These are phyloP conservation scores for Noctua pronuba DNA, from an alignment of 2,888 invertebrate species.

Conservation along the genomic window DNA sequence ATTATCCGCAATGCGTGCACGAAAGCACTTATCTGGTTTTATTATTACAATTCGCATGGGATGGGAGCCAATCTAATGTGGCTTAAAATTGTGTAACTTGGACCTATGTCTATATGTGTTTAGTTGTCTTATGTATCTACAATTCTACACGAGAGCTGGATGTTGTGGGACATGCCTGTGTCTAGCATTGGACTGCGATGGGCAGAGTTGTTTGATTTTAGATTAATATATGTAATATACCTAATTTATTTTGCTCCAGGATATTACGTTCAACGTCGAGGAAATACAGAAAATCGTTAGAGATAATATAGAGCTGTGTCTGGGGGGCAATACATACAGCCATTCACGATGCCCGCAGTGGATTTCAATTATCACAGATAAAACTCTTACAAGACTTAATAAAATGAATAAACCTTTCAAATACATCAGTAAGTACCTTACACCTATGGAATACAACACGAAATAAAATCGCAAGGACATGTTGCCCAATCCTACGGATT, in stretches of 20 bases:
- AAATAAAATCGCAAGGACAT: not conserved
- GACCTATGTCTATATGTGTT: not conserved
- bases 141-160: not conserved
- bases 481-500: not conserved
- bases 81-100: not conserved
- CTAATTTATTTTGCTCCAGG: slow-evolving; percentile 70
- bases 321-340: slow-evolving; percentile 93
- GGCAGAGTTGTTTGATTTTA: not conserved
- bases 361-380: slow-evolving; percentile 94
- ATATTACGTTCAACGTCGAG: slow-evolving; percentile 92
- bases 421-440: slow-evolving; percentile 87
- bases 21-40: not conserved
- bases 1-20: not conserved
- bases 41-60: not conserved
- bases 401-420: slow-evolving; percentile 95
- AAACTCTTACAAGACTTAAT: slow-evolving; percentile 93
- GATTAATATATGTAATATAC: not conserved
- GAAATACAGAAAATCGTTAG: slow-evolving; percentile 94
- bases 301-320: slow-evolving; percentile 93
- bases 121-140: not conserved
- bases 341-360: slow-evolving; percentile 88
- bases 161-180: not conserved
- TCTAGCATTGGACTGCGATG: not conserved
- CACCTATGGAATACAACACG: not conserved
- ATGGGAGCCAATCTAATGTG: not conserved